phyloP scores from a whole-genome alignment of 2,888 invertebrate species.

The Alcis repandata region DNA sequence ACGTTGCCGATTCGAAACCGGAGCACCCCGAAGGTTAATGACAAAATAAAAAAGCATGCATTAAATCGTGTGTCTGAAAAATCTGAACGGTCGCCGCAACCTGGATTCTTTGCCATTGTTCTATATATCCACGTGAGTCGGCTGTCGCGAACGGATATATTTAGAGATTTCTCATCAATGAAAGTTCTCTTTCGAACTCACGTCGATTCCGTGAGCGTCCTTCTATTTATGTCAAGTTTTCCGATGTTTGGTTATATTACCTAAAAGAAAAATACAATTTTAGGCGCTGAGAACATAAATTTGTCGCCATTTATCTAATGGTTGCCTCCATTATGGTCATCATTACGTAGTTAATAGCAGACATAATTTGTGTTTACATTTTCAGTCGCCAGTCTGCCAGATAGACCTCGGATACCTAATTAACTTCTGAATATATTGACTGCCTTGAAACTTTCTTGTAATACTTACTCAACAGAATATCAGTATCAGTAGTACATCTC shows the following conservation, averaged over 20 bases:
- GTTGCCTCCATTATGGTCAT: constrained; percentile 41
- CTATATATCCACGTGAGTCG: constrained; percentile 65
- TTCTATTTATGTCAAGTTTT: constrained; percentile 13
- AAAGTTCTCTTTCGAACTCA: constrained; percentile 24
- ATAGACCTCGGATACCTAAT: constrained; percentile 13
- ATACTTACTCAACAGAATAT: background rate
- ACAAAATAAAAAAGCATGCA: constrained; percentile 82
- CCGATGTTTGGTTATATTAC: constrained; percentile 14
- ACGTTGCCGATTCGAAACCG: constrained; percentile 82
- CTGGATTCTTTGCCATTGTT: constrained; percentile 64
- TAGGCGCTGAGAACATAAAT: constrained; percentile 16
- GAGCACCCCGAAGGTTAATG: constrained; percentile 85
- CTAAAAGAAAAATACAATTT: constrained; percentile 20
- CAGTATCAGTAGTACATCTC: background rate
- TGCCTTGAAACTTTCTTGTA: background rate
- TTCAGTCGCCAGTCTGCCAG: constrained; percentile 31
- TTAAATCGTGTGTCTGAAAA: constrained; percentile 74
- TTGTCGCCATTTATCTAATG: constrained; percentile 29
- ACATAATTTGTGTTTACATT: constrained; percentile 45
- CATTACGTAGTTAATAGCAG: constrained; percentile 37
- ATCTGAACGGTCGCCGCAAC: constrained; percentile 58
- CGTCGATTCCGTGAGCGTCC: constrained; percentile 3
- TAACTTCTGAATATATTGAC: constrained; percentile 17
- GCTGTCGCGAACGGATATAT: constrained; percentile 43
- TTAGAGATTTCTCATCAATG: constrained; percentile 45